phyloP scores from a whole-genome alignment of 2,888 invertebrate species.

The Lacanobia oleracea region DNA sequence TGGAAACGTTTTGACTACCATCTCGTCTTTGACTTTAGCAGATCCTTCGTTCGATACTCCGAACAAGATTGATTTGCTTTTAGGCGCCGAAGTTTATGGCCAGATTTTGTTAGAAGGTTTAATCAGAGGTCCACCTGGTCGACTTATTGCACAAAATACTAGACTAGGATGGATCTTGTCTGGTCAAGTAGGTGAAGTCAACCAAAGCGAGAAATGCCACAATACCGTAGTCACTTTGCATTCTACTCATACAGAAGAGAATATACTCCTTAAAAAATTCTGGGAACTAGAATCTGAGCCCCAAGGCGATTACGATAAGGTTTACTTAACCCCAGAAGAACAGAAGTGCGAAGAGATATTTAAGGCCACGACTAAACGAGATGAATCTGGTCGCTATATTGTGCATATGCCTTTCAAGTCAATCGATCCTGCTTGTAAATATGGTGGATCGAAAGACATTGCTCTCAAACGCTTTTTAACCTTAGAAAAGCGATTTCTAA shows the following conservation, averaged over 20 bases:
- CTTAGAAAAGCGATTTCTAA: slow-evolving; percentile 18
- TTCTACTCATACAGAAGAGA: background rate
- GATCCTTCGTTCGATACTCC: slow-evolving; percentile 14
- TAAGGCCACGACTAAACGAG: slow-evolving; percentile 11
- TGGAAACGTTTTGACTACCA: no score
- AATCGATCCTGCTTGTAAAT: slow-evolving; percentile 17
- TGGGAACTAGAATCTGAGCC: slow-evolving; percentile 7
- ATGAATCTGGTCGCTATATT: slow-evolving; percentile 13
- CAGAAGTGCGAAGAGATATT: slow-evolving; percentile 10
- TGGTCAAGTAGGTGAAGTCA: slow-evolving; percentile 21
- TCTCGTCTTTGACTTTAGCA: no score
- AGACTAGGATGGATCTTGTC: slow-evolving; percentile 14
- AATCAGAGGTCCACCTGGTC: slow-evolving; percentile 4
- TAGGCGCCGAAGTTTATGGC: background rate
- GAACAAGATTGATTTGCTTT: slow-evolving; percentile 17
- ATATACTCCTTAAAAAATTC: background rate
- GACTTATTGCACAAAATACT: background rate
- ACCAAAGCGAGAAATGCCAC: slow-evolving; percentile 18
- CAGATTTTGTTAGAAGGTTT: no score
- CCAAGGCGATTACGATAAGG: background rate
- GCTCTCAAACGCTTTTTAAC: slow-evolving; percentile 10
- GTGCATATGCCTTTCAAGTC: slow-evolving; percentile 14
- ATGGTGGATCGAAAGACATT: slow-evolving; percentile 13
- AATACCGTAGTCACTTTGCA: slow-evolving; percentile 2
- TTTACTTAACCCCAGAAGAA: slow-evolving; percentile 11